These are phyloP conservation scores for Scomber colias DNA, from an alignment of 2,113 vertebrate genomes.

Conservation along the genomic window DNA sequence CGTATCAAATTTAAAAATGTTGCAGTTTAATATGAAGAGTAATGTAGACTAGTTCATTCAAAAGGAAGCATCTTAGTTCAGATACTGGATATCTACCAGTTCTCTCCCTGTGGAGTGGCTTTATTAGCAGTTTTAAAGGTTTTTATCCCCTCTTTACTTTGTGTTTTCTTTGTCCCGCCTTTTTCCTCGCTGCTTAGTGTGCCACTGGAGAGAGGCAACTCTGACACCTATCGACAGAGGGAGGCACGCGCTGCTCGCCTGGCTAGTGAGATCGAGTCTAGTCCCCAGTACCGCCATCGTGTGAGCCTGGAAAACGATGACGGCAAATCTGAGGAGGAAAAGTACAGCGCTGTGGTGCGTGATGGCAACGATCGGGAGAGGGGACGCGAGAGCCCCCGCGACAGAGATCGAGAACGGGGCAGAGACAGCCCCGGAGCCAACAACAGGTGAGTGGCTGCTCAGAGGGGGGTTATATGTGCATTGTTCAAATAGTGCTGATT, in stretches of 20 bases:
- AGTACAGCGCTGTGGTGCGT: constrained; percentile 89
- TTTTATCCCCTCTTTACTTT: neutral
- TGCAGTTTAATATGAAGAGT: too few species aligned
- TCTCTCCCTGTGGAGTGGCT: neutral
- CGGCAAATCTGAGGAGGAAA: constrained; percentile 91
- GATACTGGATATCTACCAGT: neutral
- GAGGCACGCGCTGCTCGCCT: constrained; percentile 90
- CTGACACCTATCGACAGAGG: constrained; percentile 89
- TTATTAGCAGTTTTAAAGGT: neutral
- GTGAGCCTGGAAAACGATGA: constrained; percentile 92
- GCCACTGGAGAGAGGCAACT: constrained; percentile 90
- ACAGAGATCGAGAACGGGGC: constrained; percentile 77
- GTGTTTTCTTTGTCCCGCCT: neutral
- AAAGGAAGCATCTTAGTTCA: too few species aligned
- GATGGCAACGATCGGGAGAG: constrained; percentile 82
- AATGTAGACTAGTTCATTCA: too few species aligned
- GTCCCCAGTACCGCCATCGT: constrained; percentile 90
- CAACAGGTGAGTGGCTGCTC: constrained; percentile 72
- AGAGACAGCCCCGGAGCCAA: constrained; percentile 78
- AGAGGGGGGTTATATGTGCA: neutral
- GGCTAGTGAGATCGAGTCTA: constrained; percentile 92
- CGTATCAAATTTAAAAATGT: too few species aligned
- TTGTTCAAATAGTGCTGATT: too few species aligned
- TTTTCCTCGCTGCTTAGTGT: constrained; percentile 77
- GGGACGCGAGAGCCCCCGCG: constrained; percentile 77